A percentile compares a stretch with the other conserved stretches of the same genome.
Evolutionary conservation across 92 coral and sea anemone genomes (phyloP).

Genomic region (Galaxea fascicularis): DNA sequence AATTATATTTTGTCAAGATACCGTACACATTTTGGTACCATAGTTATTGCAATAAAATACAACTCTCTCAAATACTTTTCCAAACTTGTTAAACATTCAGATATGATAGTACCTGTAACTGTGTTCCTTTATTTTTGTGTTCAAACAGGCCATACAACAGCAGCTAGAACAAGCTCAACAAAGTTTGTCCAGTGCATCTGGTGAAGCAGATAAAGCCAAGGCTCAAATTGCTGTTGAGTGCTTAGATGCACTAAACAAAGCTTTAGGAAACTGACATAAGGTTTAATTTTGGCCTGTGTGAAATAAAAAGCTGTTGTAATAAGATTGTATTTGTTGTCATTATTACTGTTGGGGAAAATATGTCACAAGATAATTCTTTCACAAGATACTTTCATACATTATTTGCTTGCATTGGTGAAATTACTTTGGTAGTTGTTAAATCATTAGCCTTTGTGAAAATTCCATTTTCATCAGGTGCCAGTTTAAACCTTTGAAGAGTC

Average conservation of each 20-base stretch:
- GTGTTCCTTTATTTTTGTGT: neutral
- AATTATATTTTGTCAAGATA: too few species aligned
- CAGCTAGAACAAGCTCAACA: slow-evolving; percentile 95
- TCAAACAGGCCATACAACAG: slow-evolving; percentile 79
- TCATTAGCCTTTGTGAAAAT: neutral
- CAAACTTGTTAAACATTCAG: too few species aligned
- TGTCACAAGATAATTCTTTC: too few species aligned
- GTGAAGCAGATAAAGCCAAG: slow-evolving; percentile 89
- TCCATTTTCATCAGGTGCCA: neutral
- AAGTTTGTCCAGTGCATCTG: slow-evolving; percentile 83
- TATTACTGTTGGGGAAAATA: too few species aligned
- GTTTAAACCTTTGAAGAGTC: neutral
- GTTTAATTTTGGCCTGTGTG: neutral
- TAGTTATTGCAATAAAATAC: too few species aligned
- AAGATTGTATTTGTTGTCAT: too few species aligned
- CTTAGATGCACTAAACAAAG: slow-evolving; percentile 87
- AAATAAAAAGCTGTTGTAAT: neutral
- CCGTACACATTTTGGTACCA: too few species aligned
- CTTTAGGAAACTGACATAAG: slow-evolving; percentile 49
- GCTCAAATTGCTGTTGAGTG: slow-evolving; percentile 94
- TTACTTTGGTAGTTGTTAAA: neutral
- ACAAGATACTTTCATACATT: neutral
- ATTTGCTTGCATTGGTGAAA: neutral
- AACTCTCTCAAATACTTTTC: too few species aligned
- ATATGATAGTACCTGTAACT: neutral